Percentiles rank a stretch among this genome's conserved stretches.
Evolutionary conservation across 1,140 invertebrate species (phyloP).

Genomic region (Danaus plexippus): DNA sequence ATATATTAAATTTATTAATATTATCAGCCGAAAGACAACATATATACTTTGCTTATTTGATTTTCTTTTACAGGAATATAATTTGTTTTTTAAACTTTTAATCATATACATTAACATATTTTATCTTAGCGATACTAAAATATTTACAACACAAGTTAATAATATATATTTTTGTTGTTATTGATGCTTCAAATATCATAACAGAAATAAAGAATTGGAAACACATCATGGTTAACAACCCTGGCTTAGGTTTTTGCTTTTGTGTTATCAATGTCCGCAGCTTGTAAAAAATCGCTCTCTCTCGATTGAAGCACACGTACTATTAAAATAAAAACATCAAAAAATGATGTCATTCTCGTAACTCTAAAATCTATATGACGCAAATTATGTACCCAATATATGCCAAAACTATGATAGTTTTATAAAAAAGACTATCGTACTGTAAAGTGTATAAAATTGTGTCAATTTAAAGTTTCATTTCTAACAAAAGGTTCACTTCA

Average conservation of each 20-base stretch:
- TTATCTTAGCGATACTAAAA: no score
- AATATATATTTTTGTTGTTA: not conserved
- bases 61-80: conserved; percentile 11
- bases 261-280: conserved; percentile 16
- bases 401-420: no score
- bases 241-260: conserved; percentile 21
- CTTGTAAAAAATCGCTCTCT: conserved; percentile 50
- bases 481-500: not conserved
- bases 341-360: conserved; percentile 51
- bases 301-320: conserved; percentile 51
- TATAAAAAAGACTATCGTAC: conserved; percentile 8
- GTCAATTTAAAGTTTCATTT: not conserved
- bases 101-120: no score
- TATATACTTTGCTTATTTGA: not conserved
- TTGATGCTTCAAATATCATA: not conserved
- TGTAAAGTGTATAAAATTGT: not conserved
- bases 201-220: conserved; percentile 5
- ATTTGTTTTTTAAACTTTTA: not conserved
- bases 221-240: conserved; percentile 7
- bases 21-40: conserved; percentile 4
- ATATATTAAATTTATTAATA: conserved; percentile 17
- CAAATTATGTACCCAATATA: conserved; percentile 14
- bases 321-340: conserved; percentile 40
- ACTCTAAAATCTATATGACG: conserved; percentile 28
- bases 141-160: not conserved